Percentiles rank a stretch among this genome's conserved stretches.
These are phyloP conservation scores for Anneissia japonica DNA, from an alignment of 35 echinoderm and acorn worm species.

Conservation along the genomic window DNA sequence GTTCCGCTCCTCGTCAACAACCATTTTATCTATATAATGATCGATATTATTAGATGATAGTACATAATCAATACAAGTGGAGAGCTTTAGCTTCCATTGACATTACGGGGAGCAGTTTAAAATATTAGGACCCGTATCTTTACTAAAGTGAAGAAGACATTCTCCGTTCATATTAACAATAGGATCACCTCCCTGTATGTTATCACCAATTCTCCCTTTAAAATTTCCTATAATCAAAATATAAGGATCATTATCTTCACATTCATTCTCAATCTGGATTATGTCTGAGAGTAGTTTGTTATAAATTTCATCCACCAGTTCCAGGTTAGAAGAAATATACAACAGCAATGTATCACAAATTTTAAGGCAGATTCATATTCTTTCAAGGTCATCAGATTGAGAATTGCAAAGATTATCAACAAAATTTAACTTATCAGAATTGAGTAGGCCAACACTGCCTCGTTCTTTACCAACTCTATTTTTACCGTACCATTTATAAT, in stretches of 20 bases:
- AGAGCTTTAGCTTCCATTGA: neutral
- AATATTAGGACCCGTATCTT: neutral
- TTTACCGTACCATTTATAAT: slow-evolving; percentile 23
- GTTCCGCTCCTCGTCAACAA: neutral
- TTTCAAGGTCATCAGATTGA: neutral
- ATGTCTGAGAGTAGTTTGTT: neutral
- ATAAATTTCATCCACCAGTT: neutral
- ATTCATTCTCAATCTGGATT: neutral
- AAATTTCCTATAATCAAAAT: neutral
- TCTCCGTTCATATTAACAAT: neutral
- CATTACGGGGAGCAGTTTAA: neutral
- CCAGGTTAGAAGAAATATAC: neutral
- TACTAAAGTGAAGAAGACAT: neutral
- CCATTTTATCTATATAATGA: neutral
- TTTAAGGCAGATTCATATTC: neutral
- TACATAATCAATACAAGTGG: neutral
- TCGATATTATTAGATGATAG: neutral
- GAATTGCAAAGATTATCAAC: neutral
- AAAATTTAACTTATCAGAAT: neutral
- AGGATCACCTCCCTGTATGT: neutral
- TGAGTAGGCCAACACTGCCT: slow-evolving; percentile 5
- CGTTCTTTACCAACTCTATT: slow-evolving; percentile 18
- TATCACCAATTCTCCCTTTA: neutral
- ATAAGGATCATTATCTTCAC: neutral
- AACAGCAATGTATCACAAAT: neutral